Conservation (phyloP, 2,113 vertebrate species). For the Coracopsis vasa region DNA sequence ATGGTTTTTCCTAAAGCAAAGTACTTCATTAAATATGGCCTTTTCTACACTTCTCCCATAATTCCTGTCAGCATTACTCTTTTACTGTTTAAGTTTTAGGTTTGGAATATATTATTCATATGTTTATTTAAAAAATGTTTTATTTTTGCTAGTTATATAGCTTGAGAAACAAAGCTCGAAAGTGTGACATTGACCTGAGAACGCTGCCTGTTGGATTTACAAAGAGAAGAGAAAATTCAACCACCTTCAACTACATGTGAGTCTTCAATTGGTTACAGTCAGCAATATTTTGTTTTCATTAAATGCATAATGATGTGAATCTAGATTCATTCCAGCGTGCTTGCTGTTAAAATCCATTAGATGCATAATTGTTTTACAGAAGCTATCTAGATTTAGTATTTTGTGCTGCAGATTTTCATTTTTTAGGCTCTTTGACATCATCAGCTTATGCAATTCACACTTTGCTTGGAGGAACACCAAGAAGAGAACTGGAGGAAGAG, state of each 20-base stretch:
- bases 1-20: fast-evolving
- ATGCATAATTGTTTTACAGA: background rate
- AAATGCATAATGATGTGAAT: background rate
- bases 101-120: background rate
- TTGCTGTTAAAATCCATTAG: background rate
- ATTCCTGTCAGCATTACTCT: background rate
- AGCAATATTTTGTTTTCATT: background rate
- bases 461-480: background rate
- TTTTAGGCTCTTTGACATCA: background rate
- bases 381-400: background rate
- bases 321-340: background rate
- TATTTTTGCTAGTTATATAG: slow-evolving; percentile 74
- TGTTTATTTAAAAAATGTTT: background rate
- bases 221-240: slow-evolving; percentile 90
- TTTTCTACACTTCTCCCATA: background rate
- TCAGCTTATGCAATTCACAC: background rate
- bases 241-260: slow-evolving; percentile 81
- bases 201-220: slow-evolving; percentile 86
- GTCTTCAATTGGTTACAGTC: background rate
- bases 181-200: slow-evolving; percentile 81
- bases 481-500: background rate
- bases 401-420: background rate
- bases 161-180: slow-evolving; percentile 80
- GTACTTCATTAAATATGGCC: background rate
- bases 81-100: background rate